A percentile compares a stretch with the other conserved stretches of the same genome.
Evolutionary conservation across 1,140 invertebrate genomes (phyloP).

Genomic region (Lepidurus packardi): DNA sequence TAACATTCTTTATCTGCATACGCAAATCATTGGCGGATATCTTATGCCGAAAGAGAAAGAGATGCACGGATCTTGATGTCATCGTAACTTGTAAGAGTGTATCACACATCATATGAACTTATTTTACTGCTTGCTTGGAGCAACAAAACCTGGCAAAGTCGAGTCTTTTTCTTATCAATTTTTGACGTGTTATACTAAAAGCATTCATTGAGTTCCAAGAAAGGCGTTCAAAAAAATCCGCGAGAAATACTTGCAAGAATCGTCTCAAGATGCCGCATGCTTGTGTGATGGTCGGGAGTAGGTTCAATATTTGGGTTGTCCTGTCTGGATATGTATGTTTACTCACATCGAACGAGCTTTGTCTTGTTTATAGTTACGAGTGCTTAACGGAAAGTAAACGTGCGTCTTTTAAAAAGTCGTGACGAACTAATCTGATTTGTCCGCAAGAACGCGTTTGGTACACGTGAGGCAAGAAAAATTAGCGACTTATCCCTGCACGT

Average conservation of each 20-base stretch:
- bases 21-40: neutral
- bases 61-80: neutral
- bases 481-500: no score
- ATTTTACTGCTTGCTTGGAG: neutral
- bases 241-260: neutral
- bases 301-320: neutral
- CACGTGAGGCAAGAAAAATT: no score
- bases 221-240: neutral
- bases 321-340: no score
- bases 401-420: no score
- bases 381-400: no score
- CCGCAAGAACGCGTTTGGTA: no score
- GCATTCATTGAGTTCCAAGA: neutral
- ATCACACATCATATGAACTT: neutral
- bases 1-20: neutral
- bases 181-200: neutral
- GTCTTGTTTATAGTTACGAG: no score
- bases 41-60: neutral
- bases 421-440: no score
- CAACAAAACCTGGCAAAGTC: neutral
- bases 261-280: constrained; percentile 2
- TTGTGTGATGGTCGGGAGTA: neutral
- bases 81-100: neutral
- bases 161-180: neutral
- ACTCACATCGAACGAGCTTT: no score